Percentiles rank a stretch among this genome's conserved stretches.
These are phyloP conservation scores for Trichosurus vulpecula DNA, from an alignment of 2,797 vertebrate genomes.

Conservation along the genomic window DNA sequence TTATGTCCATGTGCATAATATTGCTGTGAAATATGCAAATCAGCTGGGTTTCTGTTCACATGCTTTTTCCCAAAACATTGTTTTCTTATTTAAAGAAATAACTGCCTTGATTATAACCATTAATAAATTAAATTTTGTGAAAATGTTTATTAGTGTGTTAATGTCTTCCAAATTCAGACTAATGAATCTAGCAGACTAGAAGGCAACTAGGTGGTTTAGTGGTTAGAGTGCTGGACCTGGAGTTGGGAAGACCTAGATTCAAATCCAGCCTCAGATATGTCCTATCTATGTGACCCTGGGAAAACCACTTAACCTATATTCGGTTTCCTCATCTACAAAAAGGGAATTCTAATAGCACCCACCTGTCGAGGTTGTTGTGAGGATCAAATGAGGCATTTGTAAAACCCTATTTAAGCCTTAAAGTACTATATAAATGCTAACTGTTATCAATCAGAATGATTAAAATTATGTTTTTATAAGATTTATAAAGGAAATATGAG, in stretches of 20 bases:
- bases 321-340: background rate
- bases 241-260: background rate
- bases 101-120: background rate
- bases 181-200: background rate
- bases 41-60: background rate
- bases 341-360: background rate
- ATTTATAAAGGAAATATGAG: background rate
- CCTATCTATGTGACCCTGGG: background rate
- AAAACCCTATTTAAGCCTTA: background rate
- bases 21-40: background rate
- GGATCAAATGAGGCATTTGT: background rate
- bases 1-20: background rate
- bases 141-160: background rate
- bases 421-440: background rate
- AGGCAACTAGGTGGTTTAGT: background rate
- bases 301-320: background rate
- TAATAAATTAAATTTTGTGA: background rate
- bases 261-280: background rate
- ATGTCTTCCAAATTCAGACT: background rate
- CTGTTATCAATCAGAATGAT: background rate
- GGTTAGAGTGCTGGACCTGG: background rate
- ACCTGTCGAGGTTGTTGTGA: background rate
- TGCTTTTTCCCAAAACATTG: background rate
- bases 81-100: background rate
- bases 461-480: background rate